Evolutionary conservation across 2,888 invertebrate genomes (phyloP).

Genomic region (Prosopocoilus inquinatus): DNA sequence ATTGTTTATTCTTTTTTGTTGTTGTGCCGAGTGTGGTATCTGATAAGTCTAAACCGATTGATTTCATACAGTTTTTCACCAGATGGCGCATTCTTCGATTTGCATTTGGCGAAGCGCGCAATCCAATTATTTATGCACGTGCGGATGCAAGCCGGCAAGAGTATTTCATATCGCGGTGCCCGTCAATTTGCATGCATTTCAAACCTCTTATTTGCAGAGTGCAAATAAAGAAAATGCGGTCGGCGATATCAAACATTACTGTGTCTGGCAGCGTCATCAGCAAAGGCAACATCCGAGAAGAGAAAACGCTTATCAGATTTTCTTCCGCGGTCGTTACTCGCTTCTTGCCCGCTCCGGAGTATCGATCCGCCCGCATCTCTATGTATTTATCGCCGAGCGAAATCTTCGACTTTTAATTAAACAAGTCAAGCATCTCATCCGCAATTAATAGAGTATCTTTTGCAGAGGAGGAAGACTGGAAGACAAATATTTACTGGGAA

Average conservation of each 20-base stretch:
- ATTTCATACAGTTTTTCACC: too few relatives aligned
- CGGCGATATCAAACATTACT: slow-evolving; percentile 15
- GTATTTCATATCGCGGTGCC: not conserved
- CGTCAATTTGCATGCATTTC: not conserved
- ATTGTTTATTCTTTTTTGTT: too few relatives aligned
- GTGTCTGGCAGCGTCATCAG: slow-evolving; percentile 33
- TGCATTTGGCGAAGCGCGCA: too few relatives aligned
- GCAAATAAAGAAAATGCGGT: not conserved
- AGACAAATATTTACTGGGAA: too few relatives aligned
- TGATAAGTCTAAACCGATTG: too few relatives aligned
- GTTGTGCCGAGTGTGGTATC: too few relatives aligned
- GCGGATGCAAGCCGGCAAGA: not conserved
- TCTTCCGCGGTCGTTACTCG: slow-evolving; percentile 38
- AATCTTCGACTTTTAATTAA: too few relatives aligned
- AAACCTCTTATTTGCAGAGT: not conserved
- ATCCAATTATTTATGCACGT: not conserved
- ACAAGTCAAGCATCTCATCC: too few relatives aligned
- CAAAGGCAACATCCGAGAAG: slow-evolving; percentile 24
- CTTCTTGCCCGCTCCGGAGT: slow-evolving; percentile 21
- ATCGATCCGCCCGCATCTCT: not conserved
- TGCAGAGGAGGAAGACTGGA: too few relatives aligned
- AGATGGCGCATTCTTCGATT: too few relatives aligned
- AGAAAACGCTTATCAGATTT: slow-evolving; percentile 38
- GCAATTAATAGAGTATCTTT: too few relatives aligned
- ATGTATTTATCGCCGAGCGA: too few relatives aligned